These are phyloP conservation scores for Tachina fera DNA, from an alignment of 2,888 invertebrate species.

Conservation along the genomic window DNA sequence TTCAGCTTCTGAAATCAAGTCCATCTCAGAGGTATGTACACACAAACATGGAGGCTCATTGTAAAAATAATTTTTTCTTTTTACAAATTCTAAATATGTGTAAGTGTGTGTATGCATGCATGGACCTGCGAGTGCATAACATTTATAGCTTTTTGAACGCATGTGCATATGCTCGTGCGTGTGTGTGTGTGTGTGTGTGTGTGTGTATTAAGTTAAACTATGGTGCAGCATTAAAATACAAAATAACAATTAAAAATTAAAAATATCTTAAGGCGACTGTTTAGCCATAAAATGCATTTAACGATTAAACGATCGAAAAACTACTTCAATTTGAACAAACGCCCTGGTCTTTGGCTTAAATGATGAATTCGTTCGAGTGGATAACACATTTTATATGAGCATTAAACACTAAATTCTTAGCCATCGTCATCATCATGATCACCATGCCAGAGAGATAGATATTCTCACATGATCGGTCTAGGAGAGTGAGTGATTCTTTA, in stretches of 20 bases:
- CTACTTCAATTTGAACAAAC: slow-evolving; percentile 53
- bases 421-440: slow-evolving; percentile 30
- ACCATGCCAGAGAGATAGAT: slow-evolving; percentile 29
- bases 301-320: slow-evolving; percentile 62
- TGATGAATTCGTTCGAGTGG: slow-evolving; percentile 32
- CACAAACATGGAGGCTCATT: not conserved
- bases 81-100: slow-evolving; percentile 9
- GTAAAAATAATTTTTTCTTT: slow-evolving; percentile 18
- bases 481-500: slow-evolving; percentile 9
- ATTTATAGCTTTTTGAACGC: not conserved
- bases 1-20: slow-evolving; percentile 69
- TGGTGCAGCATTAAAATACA: slow-evolving; percentile 31
- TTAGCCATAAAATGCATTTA: slow-evolving; percentile 66
- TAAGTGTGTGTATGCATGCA: not conserved
- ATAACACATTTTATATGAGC: slow-evolving; percentile 62
- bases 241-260: slow-evolving; percentile 14
- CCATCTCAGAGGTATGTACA: not conserved
- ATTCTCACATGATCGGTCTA: slow-evolving; percentile 37
- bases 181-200: not conserved
- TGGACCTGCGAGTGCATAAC: not conserved
- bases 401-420: slow-evolving; percentile 32
- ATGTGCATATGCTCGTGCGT: not conserved
- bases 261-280: slow-evolving; percentile 66
- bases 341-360: slow-evolving; percentile 27
- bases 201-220: not conserved